These are phyloP conservation scores for Sabatieria punctata DNA, from an alignment of 2,888 invertebrate genomes.

Conservation along the genomic window DNA sequence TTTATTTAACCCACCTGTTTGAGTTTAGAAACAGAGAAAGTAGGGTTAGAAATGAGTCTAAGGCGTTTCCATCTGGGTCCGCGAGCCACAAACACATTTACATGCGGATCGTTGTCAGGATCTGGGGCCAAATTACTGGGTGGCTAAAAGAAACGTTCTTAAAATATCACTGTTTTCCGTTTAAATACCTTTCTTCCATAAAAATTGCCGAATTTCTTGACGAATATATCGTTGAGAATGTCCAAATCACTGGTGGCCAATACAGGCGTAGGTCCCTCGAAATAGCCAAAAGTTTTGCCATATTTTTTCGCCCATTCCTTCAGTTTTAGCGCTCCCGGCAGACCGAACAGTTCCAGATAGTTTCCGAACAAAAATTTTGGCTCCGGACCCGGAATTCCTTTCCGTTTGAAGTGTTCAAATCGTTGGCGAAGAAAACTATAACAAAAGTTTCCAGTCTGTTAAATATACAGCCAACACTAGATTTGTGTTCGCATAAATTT, in stretches of 20 bases:
- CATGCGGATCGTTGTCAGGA: slow-evolving; percentile 25
- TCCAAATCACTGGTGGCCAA: slow-evolving; percentile 34
- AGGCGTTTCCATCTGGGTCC: slow-evolving; percentile 41
- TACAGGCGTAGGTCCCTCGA: slow-evolving; percentile 31
- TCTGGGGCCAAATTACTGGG: slow-evolving; percentile 15
- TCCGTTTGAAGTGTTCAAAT: too few relatives aligned
- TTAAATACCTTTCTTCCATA: slow-evolving; percentile 35
- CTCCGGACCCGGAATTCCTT: too few relatives aligned
- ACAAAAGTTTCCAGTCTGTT: too few relatives aligned
- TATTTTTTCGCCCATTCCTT: slow-evolving; percentile 6
- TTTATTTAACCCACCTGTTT: slow-evolving; percentile 34
- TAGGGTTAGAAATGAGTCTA: slow-evolving; percentile 37
- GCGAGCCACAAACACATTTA: slow-evolving; percentile 32
- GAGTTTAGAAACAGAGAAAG: slow-evolving; percentile 39
- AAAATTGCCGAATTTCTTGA: slow-evolving; percentile 35
- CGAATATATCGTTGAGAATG: slow-evolving; percentile 34
- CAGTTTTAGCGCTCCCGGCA: slow-evolving; percentile 4
- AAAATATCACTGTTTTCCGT: slow-evolving; percentile 1
- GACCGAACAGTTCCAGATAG: too few relatives aligned
- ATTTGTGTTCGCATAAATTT: too few relatives aligned
- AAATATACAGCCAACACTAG: too few relatives aligned
- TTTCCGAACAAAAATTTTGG: too few relatives aligned
- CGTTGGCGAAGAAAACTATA: too few relatives aligned
- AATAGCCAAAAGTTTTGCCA: slow-evolving; percentile 13
- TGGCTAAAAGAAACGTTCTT: background rate